Percentiles rank a stretch among this genome's conserved stretches.
These are phyloP conservation scores for Mus spicilegus DNA, from an alignment of 2,113 vertebrate species.

Conservation along the genomic window DNA sequence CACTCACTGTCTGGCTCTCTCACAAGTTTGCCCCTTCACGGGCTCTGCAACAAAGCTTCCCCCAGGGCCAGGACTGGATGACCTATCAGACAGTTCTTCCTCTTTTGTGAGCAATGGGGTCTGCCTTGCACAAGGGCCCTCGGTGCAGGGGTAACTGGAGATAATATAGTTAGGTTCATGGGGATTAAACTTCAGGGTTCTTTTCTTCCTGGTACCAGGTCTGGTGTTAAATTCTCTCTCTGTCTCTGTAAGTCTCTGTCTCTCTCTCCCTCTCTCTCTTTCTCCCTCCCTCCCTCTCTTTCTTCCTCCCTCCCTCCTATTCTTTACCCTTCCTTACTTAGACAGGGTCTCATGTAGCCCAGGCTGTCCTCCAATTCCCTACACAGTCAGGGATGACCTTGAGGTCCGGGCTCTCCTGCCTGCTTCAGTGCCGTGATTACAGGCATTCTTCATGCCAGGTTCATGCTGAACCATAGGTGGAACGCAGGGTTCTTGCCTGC, in stretches of 20 bases:
- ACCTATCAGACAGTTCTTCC: neutral
- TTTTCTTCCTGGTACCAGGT: neutral
- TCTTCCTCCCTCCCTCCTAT: neutral
- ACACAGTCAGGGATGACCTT: neutral
- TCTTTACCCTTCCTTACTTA: neutral
- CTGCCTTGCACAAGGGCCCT: neutral
- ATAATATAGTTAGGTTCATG: neutral
- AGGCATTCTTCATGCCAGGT: neutral
- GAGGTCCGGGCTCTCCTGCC: neutral
- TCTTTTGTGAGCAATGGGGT: neutral
- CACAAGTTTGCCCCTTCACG: too few species aligned
- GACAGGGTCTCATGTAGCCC: neutral
- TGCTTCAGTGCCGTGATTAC: neutral
- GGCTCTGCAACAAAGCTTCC: neutral
- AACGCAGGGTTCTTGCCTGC: neutral
- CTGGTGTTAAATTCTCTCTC: neutral
- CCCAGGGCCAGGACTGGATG: neutral
- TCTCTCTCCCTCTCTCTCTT: neutral
- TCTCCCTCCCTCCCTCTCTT: too few species aligned
- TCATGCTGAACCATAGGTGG: neutral
- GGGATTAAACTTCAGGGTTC: accelerated
- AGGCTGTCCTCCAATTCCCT: neutral
- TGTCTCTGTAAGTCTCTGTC: too few species aligned
- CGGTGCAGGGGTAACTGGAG: neutral
- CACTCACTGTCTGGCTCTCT: too few species aligned